Evolutionary conservation across 1,140 invertebrate genomes (phyloP).

Genomic region (Doryteuthis pealeii): DNA sequence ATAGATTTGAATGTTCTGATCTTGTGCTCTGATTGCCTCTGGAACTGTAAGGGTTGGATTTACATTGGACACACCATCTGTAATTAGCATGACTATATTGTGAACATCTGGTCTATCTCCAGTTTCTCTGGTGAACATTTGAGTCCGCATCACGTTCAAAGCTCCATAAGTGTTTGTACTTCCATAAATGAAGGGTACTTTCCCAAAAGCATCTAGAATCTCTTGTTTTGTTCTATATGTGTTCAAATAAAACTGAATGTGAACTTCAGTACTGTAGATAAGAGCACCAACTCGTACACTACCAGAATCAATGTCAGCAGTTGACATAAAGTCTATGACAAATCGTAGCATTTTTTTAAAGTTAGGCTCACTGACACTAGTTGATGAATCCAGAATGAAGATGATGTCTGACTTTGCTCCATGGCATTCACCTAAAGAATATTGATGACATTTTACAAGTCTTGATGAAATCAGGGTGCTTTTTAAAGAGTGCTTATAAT

Average conservation of each 20-base stretch:
- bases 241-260: constrained; percentile 38
- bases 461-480: not conserved
- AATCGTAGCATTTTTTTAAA: constrained; percentile 37
- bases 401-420: constrained; percentile 40
- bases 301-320: constrained; percentile 36
- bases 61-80: constrained; percentile 47
- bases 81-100: constrained; percentile 40
- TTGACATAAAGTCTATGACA: constrained; percentile 29
- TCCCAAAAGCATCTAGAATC: constrained; percentile 27
- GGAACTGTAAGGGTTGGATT: constrained; percentile 34
- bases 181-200: constrained; percentile 29
- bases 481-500: not conserved
- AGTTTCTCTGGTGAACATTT: constrained; percentile 38
- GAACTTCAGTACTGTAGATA: constrained; percentile 34
- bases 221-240: constrained; percentile 25
- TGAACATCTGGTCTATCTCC: constrained; percentile 35
- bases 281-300: constrained; percentile 37
- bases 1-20: constrained; percentile 37
- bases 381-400: constrained; percentile 40
- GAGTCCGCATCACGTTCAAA: constrained; percentile 28
- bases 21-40: constrained; percentile 33
- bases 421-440: constrained; percentile 22
- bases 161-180: constrained; percentile 36
- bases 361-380: constrained; percentile 36
- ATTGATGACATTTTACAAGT: constrained; percentile 12